Conservation (phyloP, 2,888 invertebrate genomes). For the Hyposoter dolosus region DNA sequence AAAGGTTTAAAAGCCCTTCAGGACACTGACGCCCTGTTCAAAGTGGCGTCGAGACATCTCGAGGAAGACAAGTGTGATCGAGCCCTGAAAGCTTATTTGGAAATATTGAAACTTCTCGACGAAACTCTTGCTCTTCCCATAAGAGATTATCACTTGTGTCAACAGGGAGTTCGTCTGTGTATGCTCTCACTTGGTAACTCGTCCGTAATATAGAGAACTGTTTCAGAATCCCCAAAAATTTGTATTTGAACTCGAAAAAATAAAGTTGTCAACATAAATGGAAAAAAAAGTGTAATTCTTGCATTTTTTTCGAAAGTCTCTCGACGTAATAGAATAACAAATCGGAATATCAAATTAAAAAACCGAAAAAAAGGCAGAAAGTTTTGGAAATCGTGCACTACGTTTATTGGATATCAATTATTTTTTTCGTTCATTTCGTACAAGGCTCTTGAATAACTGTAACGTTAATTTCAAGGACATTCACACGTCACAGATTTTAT, state of each 20-base stretch:
- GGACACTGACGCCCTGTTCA: constrained; percentile 90
- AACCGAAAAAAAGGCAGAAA: neutral
- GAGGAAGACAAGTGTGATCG: constrained; percentile 88
- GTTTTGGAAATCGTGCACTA: neutral
- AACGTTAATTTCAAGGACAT: constrained; percentile 53
- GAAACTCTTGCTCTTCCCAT: constrained; percentile 90
- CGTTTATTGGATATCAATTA: neutral
- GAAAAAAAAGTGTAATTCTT: neutral
- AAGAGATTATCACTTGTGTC: constrained; percentile 91
- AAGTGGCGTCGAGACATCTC: constrained; percentile 87
- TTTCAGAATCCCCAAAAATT: neutral
- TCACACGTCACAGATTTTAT: constrained; percentile 79
- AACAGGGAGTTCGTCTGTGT: constrained; percentile 90
- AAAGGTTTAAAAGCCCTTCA: constrained; percentile 91
- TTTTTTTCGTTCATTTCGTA: neutral
- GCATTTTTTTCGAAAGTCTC: neutral
- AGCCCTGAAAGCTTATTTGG: constrained; percentile 88
- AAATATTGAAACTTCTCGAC: constrained; percentile 89
- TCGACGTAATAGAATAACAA: neutral
- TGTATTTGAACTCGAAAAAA: neutral
- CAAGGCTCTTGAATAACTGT: constrained; percentile 55
- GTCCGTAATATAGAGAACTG: constrained; percentile 63
- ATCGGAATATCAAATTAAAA: neutral
- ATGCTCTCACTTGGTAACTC: constrained; percentile 89
- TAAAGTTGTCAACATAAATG: neutral